Conservation (phyloP, 2,113 vertebrate genomes). For the Channa maculata region DNA sequence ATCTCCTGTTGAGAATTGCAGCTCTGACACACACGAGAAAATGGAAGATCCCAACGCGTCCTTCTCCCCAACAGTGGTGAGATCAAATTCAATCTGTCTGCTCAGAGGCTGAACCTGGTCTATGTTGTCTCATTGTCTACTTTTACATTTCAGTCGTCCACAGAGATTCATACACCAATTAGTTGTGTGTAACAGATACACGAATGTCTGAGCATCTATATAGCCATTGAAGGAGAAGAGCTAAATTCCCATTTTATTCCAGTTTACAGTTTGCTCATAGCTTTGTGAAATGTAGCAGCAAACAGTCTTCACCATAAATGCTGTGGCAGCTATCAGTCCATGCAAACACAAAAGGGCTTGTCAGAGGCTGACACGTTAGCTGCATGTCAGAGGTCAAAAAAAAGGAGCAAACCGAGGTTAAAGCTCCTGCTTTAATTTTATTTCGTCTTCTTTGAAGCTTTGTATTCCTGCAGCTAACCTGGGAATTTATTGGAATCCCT, state of each 20-base stretch:
- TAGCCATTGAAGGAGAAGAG: neutral
- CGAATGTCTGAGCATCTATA: neutral
- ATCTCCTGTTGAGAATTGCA: slow-evolving; percentile 43
- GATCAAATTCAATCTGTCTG: slow-evolving; percentile 20
- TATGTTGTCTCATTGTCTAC: neutral
- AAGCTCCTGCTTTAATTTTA: too few species aligned
- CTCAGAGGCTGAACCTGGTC: neutral
- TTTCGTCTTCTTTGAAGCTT: too few species aligned
- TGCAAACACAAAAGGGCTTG: too few species aligned
- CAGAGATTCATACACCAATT: slow-evolving; percentile 25
- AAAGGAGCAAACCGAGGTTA: too few species aligned
- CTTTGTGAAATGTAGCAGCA: too few species aligned
- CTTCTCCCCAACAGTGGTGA: neutral
- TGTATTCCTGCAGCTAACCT: too few species aligned
- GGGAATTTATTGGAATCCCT: too few species aligned
- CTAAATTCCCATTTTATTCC: neutral
- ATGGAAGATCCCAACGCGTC: neutral
- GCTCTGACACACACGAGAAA: slow-evolving; percentile 20
- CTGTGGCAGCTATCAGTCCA: too few species aligned
- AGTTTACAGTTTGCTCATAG: neutral
- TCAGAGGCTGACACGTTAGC: too few species aligned
- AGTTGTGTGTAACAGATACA: neutral
- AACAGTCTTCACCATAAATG: too few species aligned
- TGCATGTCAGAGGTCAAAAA: too few species aligned
- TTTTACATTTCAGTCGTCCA: slow-evolving; percentile 27